Conservation (phyloP, 2,888 invertebrate species). For the Autographa gamma region DNA sequence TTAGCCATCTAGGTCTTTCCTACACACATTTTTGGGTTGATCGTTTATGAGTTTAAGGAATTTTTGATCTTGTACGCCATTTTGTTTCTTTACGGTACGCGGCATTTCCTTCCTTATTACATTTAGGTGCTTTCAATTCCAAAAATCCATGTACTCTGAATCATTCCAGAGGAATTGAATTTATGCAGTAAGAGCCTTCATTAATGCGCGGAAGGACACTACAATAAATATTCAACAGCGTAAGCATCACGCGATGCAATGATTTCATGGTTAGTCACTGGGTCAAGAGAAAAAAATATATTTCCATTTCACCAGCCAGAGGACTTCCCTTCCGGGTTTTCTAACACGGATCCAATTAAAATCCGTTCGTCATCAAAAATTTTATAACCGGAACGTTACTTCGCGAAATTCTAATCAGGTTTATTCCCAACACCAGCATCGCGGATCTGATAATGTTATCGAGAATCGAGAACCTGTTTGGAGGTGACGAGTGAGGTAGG, state of each 20-base stretch:
- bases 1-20: background rate
- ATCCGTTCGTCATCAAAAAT: constrained; percentile 39
- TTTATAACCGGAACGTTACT: constrained; percentile 29
- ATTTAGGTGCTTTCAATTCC: background rate
- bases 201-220: background rate
- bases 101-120: background rate
- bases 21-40: background rate
- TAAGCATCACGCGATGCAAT: background rate
- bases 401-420: constrained; percentile 55
- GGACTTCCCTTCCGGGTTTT: constrained; percentile 37
- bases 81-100: background rate
- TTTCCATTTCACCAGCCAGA: background rate
- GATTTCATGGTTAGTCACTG: constrained; percentile 3
- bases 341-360: constrained; percentile 15
- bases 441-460: constrained; percentile 43
- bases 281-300: constrained; percentile 3
- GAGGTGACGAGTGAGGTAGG: constrained; percentile 32
- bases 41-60: background rate
- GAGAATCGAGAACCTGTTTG: constrained; percentile 43
- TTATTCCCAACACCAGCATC: constrained; percentile 30
- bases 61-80: background rate
- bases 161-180: background rate
- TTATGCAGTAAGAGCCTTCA: background rate
- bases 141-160: background rate
- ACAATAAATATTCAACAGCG: background rate